Base-by-base conservation (phyloP, 2,113 vertebrate genomes). In the Ramphastos sulfuratus region DNA sequence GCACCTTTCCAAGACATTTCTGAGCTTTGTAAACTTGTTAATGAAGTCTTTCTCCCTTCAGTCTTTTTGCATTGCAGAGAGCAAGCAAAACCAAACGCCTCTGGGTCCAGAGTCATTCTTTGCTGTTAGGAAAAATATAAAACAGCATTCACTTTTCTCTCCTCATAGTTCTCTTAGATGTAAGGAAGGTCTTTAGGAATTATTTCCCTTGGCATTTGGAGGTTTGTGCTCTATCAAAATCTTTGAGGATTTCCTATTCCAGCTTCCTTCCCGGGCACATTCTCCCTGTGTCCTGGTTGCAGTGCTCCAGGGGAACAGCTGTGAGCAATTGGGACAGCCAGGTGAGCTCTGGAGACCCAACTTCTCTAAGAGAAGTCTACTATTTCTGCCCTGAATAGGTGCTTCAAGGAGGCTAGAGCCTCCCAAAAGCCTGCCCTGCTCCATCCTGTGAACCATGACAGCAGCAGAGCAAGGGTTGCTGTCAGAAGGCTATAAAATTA, bases 281-380 rank as follows among this genome's bases (percentile, higher is more conserved):
- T 27, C 0, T 0, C 31, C 30, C 18, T 2, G 2, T 10, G 10
- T 60, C 37, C 70, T 66, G 42, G 44, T n/a, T 74, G 42, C 30
- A 1, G 8, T 5, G 14, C 50, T 39, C 23, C 7, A n/a, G 8
- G 31, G 48, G 6, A 12, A 3, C n/a, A 16, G 21, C 55, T 10
- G 7, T 3, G 1, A 42, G 31, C 2, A 2, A 4, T 15, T 20
- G n/a, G 52, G 10, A 23, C 63, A 21, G 30, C 9, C 19, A 3
- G 20, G 70, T 15, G 60, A 59, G 61, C 35, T 54, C 23, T 42
- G 54, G 56, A 64, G 24, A 14, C 9, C 9, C 13, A 24, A 11
- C 4, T 54, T 24, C 14, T 3, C 13, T 6, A 9, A 59, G 59
- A 17, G 60, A 48, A 85, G 20, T 42, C 25, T 17, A 15, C 64